Evolutionary conservation across 1,140 invertebrate species (phyloP), one percentile per base, ranked within the genome.

Genomic region (Zaprionus lachaisei): DNA sequence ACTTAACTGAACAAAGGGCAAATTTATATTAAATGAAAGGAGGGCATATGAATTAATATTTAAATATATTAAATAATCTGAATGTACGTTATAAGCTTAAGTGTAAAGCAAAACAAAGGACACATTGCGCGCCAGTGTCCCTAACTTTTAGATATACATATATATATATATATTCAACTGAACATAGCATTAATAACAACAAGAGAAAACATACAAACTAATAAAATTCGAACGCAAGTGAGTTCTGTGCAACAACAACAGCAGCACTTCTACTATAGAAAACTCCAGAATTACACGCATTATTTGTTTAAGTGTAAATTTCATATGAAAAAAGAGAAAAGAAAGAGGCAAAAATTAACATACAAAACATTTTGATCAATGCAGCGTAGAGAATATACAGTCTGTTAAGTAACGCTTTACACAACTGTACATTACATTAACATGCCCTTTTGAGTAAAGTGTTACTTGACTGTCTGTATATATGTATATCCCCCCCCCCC

Each of bases 21-120:
- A 75, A 81, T 79, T 76, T 79, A 72, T 76, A 80, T 79, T 72
- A 72, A 81, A 79, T 72, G 60, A 81, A 79, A 68, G 60, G 79
- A 60, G 63, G 62, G 73, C 57, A 72, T 76, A 68, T 66, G 24
- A 75, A 71, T 66, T 51, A 76, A 79, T 75, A 84, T 77, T 83
- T 76, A 73, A 82, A 81, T 56, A 84, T 64, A 84, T 64, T 51
- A 65, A 84, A 73, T 73, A 62, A 61, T 72, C 56, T 72, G 63
- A 67, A 66, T 77, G 65, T 66, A 76, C 51, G 73, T 66, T 72
- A 51, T 77, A 77, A 77, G 75, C 78, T 80, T 75, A 49, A 78
- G 56, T 79, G 65, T 91, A 91, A 74, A 81, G 72, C 67, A 84
- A 84, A 85, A 86, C 73, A 78, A 87, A 79, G 81, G 85, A 90